phyloP scores from a whole-genome alignment of 1,140 invertebrate genomes.

The Caerostris extrusa region DNA sequence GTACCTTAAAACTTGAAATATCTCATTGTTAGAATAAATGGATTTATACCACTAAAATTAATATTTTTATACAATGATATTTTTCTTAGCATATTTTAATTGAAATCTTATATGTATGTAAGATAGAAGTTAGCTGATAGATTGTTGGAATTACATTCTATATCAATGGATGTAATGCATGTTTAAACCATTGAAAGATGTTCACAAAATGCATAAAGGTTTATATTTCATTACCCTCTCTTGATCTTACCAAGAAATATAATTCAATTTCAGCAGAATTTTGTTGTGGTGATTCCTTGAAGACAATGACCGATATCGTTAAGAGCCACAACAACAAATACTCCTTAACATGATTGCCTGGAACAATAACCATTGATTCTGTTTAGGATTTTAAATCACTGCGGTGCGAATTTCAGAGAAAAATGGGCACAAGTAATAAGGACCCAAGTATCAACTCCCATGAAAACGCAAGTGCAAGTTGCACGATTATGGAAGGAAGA shows the following conservation, averaged over 20 bases:
- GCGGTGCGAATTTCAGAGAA: constrained; percentile 37
- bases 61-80: no score
- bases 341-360: not conserved
- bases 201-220: not conserved
- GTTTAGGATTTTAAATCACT: not conserved
- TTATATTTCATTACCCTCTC: not conserved
- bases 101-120: no score
- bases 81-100: no score
- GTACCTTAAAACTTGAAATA: no score
- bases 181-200: no score
- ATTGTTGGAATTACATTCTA: no score
- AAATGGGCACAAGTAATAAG: constrained; percentile 13
- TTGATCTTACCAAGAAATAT: not conserved
- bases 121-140: no score
- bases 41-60: no score
- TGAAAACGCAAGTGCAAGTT: constrained; percentile 35
- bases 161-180: no score
- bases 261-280: constrained; percentile 1
- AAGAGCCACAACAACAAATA: not conserved
- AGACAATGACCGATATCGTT: constrained; percentile 40
- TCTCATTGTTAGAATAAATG: no score
- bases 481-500: not conserved
- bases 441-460: not conserved
- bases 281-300: not conserved
- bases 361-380: constrained; percentile 43